Evolutionary conservation across 2,797 vertebrate species (phyloP), one percentile per base, ranked within the genome.

Genomic region (Aulostomus chinensis): DNA sequence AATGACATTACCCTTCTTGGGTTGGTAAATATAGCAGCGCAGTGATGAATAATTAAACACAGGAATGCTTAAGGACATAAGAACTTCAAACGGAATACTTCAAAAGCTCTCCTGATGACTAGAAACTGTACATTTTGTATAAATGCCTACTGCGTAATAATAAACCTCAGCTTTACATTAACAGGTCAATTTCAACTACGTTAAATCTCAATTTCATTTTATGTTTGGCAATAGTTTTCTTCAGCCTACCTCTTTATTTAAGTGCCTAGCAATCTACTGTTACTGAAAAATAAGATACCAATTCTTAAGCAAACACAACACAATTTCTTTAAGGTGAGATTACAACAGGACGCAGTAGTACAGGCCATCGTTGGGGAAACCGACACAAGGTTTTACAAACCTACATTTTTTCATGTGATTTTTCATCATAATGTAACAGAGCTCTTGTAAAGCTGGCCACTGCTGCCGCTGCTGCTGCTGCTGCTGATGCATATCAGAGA

Each of bases 161-260:
- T 36, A 51, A 50, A 68, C 4, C 20, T 54, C 24, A 43, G 7
- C 18, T 9, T 59, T 30, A 51, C 47, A 50, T 17, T 16, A 22
- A 58, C 12, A 45, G 18, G 36, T 49, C 10, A 32, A 37, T 12
- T 43, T 65, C 31, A 33, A 15, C 40, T 58, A 11, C 1, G 58
- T 66, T 42, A 26, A 66, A 29, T 51, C 40, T 55, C 13, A 7
- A 42, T 76, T 56, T 58, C 16, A 36, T 70, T 83, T 65, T 9
- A 56, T 54, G 28, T 80, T 65, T 49, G 48, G 62, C 60, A 68
- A 70, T 78, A 58, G 54, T 59, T 73, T 56, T 58, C 58, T 71
- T 76, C 51, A 59, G 78, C 64, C 86, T 92, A 88, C 86, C 87
- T 90, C 87, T 80, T 87, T 76, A 45, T 81, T 86, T 66, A 90